Conservation (phyloP, 2,113 vertebrate genomes). For the Austrofundulus limnaeus region DNA sequence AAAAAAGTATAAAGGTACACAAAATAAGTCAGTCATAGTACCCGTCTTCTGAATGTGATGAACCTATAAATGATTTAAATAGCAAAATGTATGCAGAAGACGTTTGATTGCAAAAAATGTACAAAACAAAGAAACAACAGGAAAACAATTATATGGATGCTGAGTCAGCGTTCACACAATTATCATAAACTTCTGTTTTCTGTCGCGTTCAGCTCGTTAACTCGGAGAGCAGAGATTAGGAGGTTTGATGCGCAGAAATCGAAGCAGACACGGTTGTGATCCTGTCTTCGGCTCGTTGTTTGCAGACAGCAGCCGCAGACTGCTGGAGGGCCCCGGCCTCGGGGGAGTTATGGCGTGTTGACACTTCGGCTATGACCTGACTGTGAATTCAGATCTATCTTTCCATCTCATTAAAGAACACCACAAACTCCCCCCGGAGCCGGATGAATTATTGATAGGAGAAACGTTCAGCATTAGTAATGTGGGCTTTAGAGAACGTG, state of each 20-base stretch:
- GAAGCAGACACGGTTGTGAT: conserved; percentile 28
- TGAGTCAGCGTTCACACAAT: too few species aligned
- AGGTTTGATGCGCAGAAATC: conserved; percentile 30
- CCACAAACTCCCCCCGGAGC: conserved; percentile 39
- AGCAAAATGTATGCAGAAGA: too few species aligned
- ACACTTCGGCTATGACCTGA: conserved; percentile 54
- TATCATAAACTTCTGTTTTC: conserved; percentile 1
- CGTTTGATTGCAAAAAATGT: too few species aligned
- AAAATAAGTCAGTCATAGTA: too few species aligned
- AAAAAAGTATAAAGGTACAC: too few species aligned
- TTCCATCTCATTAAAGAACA: conserved; percentile 55
- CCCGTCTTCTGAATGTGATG: too few species aligned
- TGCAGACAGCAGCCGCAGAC: conserved; percentile 37
- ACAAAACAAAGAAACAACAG: too few species aligned
- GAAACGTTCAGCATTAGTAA: conserved; percentile 25
- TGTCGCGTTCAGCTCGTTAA: conserved; percentile 1
- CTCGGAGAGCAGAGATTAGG: conserved; percentile 5
- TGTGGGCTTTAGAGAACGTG: conserved; percentile 7
- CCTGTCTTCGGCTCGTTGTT: conserved; percentile 26
- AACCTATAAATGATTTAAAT: too few species aligned
- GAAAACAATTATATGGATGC: too few species aligned
- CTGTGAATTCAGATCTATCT: conserved; percentile 56
- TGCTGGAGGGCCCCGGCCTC: conserved; percentile 46
- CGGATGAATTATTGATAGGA: conserved; percentile 54
- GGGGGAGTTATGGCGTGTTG: conserved; percentile 48